Evolutionary conservation across 2,113 vertebrate genomes (phyloP).

Genomic region (Hirundichthys speculiger): DNA sequence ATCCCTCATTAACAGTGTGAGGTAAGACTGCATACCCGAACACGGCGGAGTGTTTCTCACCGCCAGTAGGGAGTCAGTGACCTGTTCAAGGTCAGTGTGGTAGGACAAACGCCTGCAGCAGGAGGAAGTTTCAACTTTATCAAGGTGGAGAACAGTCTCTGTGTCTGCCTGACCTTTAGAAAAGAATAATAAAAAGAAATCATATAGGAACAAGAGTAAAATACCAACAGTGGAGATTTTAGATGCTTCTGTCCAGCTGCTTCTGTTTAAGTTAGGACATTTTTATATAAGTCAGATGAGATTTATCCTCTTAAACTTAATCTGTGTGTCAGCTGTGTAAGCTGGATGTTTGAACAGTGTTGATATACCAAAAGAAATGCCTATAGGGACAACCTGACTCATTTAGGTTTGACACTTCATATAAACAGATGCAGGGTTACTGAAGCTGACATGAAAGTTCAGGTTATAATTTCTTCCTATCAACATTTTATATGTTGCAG

Average conservation of each 20-base stretch:
- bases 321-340: slow-evolving; percentile 20
- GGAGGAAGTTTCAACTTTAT: slow-evolving; percentile 29
- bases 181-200: neutral
- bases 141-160: slow-evolving; percentile 23
- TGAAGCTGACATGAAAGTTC: neutral
- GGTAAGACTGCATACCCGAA: neutral
- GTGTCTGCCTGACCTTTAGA: slow-evolving; percentile 17
- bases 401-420: neutral
- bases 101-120: neutral
- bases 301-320: slow-evolving; percentile 22
- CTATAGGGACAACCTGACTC: neutral
- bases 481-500: no score
- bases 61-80: slow-evolving; percentile 17
- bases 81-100: slow-evolving; percentile 38
- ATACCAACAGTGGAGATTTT: slow-evolving; percentile 5
- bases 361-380: slow-evolving; percentile 4
- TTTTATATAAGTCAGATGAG: slow-evolving; percentile 20
- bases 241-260: slow-evolving; percentile 11
- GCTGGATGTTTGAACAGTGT: slow-evolving; percentile 7
- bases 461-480: no score
- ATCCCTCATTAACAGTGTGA: neutral
- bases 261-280: slow-evolving; percentile 12
- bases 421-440: neutral
- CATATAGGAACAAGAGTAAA: slow-evolving; percentile 11
- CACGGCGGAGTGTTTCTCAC: slow-evolving; percentile 1